phyloP scores from a whole-genome alignment of 2,797 vertebrate species.

The Mionectes olivaceus region DNA sequence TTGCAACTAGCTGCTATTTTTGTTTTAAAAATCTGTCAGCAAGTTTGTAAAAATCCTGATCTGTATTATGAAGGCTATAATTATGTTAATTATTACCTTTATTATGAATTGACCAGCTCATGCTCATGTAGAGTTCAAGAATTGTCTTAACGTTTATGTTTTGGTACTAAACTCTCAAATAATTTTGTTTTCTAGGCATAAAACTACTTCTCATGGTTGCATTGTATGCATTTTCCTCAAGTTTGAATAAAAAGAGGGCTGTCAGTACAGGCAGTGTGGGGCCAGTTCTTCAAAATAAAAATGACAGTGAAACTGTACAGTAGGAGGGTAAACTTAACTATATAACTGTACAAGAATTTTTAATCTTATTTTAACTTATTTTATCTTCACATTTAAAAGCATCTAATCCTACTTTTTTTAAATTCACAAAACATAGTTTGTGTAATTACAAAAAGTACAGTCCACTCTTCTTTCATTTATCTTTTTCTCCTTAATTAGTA shows the following conservation, averaged over 20 bases:
- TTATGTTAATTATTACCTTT: background rate
- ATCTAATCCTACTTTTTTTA: background rate
- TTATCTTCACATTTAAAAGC: background rate
- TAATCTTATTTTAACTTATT: background rate
- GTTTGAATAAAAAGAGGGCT: background rate
- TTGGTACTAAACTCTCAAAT: background rate
- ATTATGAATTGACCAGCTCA: background rate
- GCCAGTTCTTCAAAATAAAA: background rate
- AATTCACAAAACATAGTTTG: background rate
- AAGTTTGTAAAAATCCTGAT: background rate
- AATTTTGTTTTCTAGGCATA: background rate
- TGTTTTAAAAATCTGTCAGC: background rate
- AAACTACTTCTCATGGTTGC: background rate
- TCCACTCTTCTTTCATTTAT: background rate
- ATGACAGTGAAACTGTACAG: background rate
- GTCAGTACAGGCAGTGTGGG: background rate
- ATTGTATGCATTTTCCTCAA: background rate
- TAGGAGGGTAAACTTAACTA: background rate
- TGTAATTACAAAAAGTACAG: background rate
- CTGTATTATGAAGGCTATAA: background rate
- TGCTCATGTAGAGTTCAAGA: background rate
- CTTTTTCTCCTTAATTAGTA: background rate
- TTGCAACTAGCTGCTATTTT: background rate
- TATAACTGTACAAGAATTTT: background rate
- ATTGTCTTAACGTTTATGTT: background rate